Conservation (phyloP, 2,888 invertebrate species). For the Synanthedon myopaeformis region DNA sequence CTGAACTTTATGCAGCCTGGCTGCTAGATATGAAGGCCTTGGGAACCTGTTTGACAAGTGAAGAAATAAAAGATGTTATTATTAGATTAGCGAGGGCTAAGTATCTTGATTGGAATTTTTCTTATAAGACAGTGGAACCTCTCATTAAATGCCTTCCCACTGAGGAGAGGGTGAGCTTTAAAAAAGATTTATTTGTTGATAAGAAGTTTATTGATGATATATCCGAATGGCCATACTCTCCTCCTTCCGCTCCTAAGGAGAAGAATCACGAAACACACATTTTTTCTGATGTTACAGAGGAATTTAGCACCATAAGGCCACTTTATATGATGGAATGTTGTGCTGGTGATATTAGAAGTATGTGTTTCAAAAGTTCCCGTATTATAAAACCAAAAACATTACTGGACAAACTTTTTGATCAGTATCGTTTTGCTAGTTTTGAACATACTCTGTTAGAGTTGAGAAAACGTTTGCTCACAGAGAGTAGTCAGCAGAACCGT, state of each 20-base stretch:
- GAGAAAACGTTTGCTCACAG: constrained; percentile 22
- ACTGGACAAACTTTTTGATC: constrained; percentile 35
- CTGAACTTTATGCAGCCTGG: constrained; percentile 29
- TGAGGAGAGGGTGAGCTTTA: constrained; percentile 22
- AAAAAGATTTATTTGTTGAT: constrained; percentile 32
- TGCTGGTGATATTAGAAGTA: neutral
- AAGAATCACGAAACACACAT: neutral
- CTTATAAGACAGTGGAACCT: constrained; percentile 32
- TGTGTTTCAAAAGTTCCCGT: neutral
- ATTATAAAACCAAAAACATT: constrained; percentile 10
- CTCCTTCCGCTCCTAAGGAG: constrained; percentile 9
- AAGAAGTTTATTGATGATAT: constrained; percentile 22
- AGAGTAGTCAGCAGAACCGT: constrained; percentile 28
- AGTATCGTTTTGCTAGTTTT: constrained; percentile 35
- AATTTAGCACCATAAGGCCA: too few relatives aligned
- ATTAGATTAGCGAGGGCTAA: constrained; percentile 27
- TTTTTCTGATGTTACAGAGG: neutral
- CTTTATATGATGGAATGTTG: too few relatives aligned
- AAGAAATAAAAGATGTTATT: constrained; percentile 30
- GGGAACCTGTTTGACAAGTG: constrained; percentile 20
- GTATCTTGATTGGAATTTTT: constrained; percentile 25
- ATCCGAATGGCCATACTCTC: constrained; percentile 23
- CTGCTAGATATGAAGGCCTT: constrained; percentile 28
- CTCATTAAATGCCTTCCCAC: constrained; percentile 26
- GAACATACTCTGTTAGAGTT: constrained; percentile 32